Conservation (phyloP, 2,888 invertebrate genomes). For the Drosophila lutescens region DNA sequence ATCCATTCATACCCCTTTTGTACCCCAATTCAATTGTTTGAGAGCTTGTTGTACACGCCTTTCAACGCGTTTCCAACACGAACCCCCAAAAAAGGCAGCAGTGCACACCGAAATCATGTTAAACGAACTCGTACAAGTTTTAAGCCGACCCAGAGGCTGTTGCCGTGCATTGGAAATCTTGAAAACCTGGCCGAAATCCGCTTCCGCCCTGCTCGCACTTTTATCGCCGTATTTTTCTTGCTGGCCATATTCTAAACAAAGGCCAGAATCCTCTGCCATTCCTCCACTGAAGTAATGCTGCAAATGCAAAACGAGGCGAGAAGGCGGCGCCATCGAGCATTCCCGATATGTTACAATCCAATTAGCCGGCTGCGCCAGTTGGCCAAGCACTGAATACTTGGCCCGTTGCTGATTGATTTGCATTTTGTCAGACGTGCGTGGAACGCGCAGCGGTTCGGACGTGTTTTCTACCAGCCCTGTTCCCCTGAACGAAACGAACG, state of each 20-base stretch:
- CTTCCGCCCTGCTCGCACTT: constrained; percentile 42
- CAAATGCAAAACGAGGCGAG: constrained; percentile 44
- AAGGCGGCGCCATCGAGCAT: constrained; percentile 48
- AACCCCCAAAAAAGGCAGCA: constrained; percentile 30
- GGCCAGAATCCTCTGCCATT: constrained; percentile 36
- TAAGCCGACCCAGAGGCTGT: constrained; percentile 58
- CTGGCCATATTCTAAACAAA: constrained; percentile 67
- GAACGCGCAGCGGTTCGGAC: constrained; percentile 83
- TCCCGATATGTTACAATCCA: constrained; percentile 82
- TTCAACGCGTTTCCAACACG: constrained; percentile 29
- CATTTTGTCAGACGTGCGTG: constrained; percentile 81
- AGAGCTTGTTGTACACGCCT: constrained; percentile 54
- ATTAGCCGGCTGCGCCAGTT: constrained; percentile 74
- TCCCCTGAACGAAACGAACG: constrained; percentile 4
- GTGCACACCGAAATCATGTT: constrained; percentile 63
- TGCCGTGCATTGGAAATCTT: constrained; percentile 35
- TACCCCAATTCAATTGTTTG: constrained; percentile 10
- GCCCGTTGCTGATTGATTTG: constrained; percentile 60
- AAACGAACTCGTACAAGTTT: constrained; percentile 70
- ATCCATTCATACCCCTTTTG: neutral
- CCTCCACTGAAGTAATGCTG: constrained; percentile 58
- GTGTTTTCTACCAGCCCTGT: constrained; percentile 62
- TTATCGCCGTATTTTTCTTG: constrained; percentile 59
- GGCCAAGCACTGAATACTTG: constrained; percentile 44
- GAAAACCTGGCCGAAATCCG: constrained; percentile 49